phyloP scores from a whole-genome alignment of 2,888 invertebrate species.

The Cyclophora albipunctata region DNA sequence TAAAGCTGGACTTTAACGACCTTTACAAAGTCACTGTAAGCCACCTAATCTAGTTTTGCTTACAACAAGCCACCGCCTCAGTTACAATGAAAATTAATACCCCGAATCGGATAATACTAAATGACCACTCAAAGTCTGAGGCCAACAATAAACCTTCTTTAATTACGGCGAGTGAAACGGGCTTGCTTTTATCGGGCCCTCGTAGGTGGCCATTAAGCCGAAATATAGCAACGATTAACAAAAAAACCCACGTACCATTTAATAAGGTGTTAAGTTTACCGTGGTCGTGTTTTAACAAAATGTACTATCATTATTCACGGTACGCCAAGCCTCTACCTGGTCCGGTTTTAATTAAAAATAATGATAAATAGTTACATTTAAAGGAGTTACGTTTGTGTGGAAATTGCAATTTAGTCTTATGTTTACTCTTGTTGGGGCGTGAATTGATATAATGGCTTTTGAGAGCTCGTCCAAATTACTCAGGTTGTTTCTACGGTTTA shows the following conservation, averaged over 20 bases:
- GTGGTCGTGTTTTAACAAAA: slow-evolving; percentile 47
- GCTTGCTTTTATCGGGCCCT: slow-evolving; percentile 59
- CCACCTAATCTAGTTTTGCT: background rate
- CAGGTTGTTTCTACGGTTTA: background rate
- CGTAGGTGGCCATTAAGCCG: slow-evolving; percentile 60
- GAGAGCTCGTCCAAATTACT: background rate
- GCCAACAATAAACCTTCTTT: slow-evolving; percentile 55
- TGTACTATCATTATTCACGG: slow-evolving; percentile 53
- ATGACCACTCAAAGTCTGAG: slow-evolving; percentile 39
- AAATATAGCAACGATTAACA: slow-evolving; percentile 69
- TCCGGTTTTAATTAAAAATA: slow-evolving; percentile 16
- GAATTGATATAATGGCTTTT: background rate
- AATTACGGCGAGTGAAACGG: slow-evolving; percentile 54
- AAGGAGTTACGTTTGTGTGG: background rate
- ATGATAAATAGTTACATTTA: slow-evolving; percentile 3
- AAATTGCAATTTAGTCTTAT: background rate
- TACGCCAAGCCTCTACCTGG: slow-evolving; percentile 18
- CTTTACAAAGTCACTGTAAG: background rate
- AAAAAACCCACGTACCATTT: slow-evolving; percentile 61
- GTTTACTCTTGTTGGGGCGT: background rate
- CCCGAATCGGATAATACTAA: slow-evolving; percentile 27
- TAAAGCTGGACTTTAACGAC: background rate
- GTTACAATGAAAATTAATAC: slow-evolving; percentile 20
- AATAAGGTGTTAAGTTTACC: slow-evolving; percentile 68
- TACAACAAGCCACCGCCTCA: background rate